These are phyloP conservation scores for Pyrocoelia pectoralis DNA, from an alignment of 2,888 invertebrate genomes.

Conservation along the genomic window DNA sequence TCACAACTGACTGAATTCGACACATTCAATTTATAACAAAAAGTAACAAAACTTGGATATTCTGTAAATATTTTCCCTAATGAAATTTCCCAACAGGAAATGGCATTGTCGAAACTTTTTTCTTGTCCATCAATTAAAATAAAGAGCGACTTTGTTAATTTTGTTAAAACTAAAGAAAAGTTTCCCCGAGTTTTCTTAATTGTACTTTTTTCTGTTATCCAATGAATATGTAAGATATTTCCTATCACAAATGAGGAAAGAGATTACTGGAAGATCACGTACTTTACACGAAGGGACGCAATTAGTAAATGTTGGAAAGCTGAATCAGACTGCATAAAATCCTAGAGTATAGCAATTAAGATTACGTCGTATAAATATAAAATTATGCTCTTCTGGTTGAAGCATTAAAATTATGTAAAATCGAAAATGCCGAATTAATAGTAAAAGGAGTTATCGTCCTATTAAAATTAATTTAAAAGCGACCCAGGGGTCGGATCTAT, in stretches of 20 bases:
- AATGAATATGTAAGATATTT: background rate
- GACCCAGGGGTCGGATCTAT: background rate
- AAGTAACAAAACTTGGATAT: no score
- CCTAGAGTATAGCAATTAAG: conserved; percentile 1
- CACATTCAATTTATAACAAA: no score
- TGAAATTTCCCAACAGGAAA: no score
- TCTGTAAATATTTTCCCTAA: no score
- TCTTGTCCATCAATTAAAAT: background rate
- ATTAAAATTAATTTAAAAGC: no score
- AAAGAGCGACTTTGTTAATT: background rate
- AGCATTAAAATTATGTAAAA: background rate
- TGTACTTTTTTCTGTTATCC: background rate
- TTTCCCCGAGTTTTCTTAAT: background rate
- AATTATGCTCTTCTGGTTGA: background rate
- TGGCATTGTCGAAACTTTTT: background rate
- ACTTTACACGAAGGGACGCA: background rate
- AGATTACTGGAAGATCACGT: background rate
- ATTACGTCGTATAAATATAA: conserved; percentile 1
- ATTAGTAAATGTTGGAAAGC: background rate
- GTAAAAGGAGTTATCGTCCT: background rate
- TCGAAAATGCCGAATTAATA: background rate
- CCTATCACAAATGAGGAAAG: background rate
- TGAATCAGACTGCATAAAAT: background rate
- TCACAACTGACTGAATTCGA: no score
- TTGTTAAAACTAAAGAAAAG: background rate